phyloP scores from a whole-genome alignment of 2,113 vertebrate genomes.

The Lampris incognitus region DNA sequence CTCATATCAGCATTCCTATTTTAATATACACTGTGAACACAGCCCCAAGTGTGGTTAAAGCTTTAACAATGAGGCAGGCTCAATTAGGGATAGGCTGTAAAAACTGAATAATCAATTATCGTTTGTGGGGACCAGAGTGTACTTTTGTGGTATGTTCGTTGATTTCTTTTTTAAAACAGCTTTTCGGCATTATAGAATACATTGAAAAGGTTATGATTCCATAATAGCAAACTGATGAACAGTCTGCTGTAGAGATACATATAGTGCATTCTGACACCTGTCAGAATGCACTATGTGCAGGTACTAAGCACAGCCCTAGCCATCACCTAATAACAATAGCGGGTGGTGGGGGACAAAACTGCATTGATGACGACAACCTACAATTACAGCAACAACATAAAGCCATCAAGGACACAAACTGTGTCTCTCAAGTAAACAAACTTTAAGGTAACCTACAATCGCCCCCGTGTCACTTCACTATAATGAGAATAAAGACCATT shows the following conservation, averaged over 20 bases:
- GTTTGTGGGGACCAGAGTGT: too few relatives aligned
- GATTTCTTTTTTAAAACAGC: too few relatives aligned
- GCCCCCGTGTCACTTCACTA: constrained; percentile 3
- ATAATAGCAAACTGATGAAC: too few relatives aligned
- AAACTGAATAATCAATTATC: too few relatives aligned
- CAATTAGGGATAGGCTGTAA: background rate
- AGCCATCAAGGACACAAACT: constrained; percentile 46
- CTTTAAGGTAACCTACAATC: constrained; percentile 15
- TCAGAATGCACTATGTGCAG: too few relatives aligned
- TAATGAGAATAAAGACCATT: constrained; percentile 30
- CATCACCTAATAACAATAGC: constrained; percentile 48
- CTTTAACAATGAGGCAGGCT: constrained; percentile 32
- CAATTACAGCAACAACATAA: constrained; percentile 44
- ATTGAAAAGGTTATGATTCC: too few relatives aligned
- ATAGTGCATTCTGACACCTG: too few relatives aligned
- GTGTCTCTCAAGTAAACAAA: constrained; percentile 61
- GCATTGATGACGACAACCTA: constrained; percentile 10
- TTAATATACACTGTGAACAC: constrained; percentile 28
- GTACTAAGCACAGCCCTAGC: constrained; percentile 19
- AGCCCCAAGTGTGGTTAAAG: constrained; percentile 23
- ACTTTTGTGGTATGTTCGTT: too few relatives aligned
- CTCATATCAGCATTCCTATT: constrained; percentile 23
- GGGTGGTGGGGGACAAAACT: constrained; percentile 14
- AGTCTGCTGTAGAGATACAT: too few relatives aligned
- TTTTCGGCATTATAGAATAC: too few relatives aligned